phyloP scores from a whole-genome alignment of 2,888 invertebrate genomes.

The Amphipoea oculea region DNA sequence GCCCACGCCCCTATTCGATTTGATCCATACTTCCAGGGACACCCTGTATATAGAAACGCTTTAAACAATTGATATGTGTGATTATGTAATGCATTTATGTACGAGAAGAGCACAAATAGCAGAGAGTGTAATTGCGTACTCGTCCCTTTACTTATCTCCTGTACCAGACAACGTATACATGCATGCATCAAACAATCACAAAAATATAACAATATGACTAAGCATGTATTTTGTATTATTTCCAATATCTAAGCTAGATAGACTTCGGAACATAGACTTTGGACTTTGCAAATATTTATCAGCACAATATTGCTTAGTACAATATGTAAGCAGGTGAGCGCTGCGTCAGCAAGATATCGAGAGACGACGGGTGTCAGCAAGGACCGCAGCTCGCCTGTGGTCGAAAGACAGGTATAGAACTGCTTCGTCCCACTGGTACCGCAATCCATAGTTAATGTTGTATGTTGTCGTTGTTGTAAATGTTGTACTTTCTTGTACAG shows the following conservation, averaged over 20 bases:
- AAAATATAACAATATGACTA: not conserved
- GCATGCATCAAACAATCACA: not conserved
- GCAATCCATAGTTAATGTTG: not conserved
- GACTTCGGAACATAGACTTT: not conserved
- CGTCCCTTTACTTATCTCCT: not conserved
- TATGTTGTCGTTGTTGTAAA: not conserved
- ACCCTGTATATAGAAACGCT: no score
- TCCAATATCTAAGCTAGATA: not conserved
- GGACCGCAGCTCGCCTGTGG: not conserved
- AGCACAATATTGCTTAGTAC: slow-evolving; percentile 7
- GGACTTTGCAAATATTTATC: not conserved
- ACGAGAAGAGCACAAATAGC: not conserved
- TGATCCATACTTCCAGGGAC: no score
- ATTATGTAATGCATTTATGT: not conserved
- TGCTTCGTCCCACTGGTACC: not conserved
- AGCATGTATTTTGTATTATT: not conserved
- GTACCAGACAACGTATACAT: not conserved
- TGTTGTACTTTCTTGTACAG: no score
- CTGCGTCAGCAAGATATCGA: slow-evolving; percentile 8
- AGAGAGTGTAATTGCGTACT: not conserved
- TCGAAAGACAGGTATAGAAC: not conserved
- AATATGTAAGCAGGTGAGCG: slow-evolving; percentile 9
- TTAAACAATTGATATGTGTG: not conserved
- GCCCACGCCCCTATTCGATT: no score
- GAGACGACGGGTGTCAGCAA: not conserved